Evolutionary conservation across 2,113 vertebrate species (phyloP).

Genomic region (Balaeniceps rex): DNA sequence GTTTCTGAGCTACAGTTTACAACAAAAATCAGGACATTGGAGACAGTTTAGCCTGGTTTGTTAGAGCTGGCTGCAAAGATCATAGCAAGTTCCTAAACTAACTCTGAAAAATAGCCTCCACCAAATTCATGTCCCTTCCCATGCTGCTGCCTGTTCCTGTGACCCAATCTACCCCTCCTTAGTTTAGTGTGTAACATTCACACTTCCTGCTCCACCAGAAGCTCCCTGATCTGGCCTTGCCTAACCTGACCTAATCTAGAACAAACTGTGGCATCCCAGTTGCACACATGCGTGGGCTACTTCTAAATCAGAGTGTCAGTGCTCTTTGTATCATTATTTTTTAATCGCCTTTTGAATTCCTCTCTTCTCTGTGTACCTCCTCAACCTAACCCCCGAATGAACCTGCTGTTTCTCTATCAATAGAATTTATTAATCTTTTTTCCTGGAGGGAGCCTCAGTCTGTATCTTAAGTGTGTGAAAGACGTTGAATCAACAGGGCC

Average conservation of each 20-base stretch:
- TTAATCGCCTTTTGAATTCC: neutral
- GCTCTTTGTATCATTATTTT: neutral
- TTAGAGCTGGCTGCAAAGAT: neutral
- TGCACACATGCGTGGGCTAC: fast-evolving
- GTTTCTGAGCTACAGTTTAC: neutral
- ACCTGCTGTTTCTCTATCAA: neutral
- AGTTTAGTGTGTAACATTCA: neutral
- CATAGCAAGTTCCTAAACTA: neutral
- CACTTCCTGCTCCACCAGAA: neutral
- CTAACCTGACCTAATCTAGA: neutral
- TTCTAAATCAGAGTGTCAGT: neutral
- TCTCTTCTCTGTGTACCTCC: neutral
- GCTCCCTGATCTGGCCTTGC: neutral
- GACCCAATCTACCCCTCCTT: neutral
- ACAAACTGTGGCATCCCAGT: neutral
- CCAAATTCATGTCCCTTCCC: neutral
- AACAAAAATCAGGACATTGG: neutral
- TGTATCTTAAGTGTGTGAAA: neutral
- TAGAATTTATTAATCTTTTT: neutral
- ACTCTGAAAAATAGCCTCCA: neutral
- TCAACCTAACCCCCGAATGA: neutral
- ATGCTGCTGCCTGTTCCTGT: neutral
- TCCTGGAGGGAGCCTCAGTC: neutral
- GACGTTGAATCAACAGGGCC: neutral
- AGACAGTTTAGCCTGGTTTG: neutral